Percentiles rank a stretch among this genome's conserved stretches.
These are phyloP conservation scores for Oncorhynchus keta DNA, from an alignment of 2,113 vertebrate species.

Conservation along the genomic window DNA sequence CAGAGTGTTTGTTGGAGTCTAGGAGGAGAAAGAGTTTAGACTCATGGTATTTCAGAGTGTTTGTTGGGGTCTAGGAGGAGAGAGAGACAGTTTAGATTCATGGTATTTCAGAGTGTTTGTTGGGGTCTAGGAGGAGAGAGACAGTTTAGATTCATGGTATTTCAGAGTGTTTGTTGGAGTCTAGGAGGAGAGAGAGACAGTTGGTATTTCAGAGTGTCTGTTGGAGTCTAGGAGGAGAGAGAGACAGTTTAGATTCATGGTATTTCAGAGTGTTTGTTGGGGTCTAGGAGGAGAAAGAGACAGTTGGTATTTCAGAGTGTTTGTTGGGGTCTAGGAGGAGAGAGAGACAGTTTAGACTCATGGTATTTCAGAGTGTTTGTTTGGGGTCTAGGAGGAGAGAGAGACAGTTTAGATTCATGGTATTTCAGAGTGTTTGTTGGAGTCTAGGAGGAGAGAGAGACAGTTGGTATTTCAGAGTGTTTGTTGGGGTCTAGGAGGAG, in stretches of 20 bases:
- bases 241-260: background rate
- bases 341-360: background rate
- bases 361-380: too few species aligned
- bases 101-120: slow-evolving; percentile 16
- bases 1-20: background rate
- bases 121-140: background rate
- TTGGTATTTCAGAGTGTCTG: too few species aligned
- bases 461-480: background rate
- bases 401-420: background rate
- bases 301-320: too few species aligned
- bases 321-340: background rate
- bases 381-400: background rate
- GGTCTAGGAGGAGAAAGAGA: background rate
- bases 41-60: too few species aligned
- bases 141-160: background rate
- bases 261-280: too few species aligned
- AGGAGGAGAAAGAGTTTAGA: background rate
- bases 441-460: background rate
- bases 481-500: background rate
- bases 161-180: too few species aligned
- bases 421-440: slow-evolving; percentile 17
- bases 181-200: background rate
- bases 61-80: background rate
- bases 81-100: background rate
- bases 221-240: background rate